Evolutionary conservation across 2,888 invertebrate genomes (phyloP).

Genomic region (Rutpela maculata): DNA sequence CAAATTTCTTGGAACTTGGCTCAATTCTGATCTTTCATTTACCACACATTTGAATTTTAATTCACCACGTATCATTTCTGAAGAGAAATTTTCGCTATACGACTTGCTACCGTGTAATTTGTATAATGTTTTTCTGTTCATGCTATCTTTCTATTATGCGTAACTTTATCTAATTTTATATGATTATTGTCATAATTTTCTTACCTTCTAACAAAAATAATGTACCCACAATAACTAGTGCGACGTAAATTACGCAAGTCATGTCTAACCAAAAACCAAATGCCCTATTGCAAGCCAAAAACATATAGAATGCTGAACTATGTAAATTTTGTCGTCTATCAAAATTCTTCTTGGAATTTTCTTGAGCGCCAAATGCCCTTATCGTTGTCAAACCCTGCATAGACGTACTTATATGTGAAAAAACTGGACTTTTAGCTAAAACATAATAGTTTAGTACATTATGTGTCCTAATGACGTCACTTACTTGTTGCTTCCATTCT

Average conservation of each 20-base stretch:
- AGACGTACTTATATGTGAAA: conserved; percentile 68
- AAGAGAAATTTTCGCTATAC: no score
- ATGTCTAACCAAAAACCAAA: conserved; percentile 67
- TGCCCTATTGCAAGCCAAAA: conserved; percentile 59
- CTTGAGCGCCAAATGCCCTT: conserved; percentile 65
- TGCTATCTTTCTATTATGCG: no score
- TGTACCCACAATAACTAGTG: conserved; percentile 48
- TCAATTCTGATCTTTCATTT: no score
- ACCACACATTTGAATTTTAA: no score
- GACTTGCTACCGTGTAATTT: no score
- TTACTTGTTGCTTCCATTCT: conserved; percentile 81
- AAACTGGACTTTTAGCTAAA: conserved; percentile 69
- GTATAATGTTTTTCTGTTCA: no score
- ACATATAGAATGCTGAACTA: conserved; percentile 67
- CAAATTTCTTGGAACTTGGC: no score
- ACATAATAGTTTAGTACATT: conserved; percentile 28
- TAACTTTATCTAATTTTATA: no score
- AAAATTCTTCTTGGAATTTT: conserved; percentile 64
- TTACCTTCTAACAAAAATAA: conserved; percentile 49
- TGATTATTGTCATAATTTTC: conserved; percentile 11
- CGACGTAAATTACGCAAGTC: conserved; percentile 56
- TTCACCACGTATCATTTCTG: no score
- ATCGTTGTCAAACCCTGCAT: conserved; percentile 69
- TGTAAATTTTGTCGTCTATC: conserved; percentile 67
- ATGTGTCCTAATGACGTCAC: conserved; percentile 57